Percentiles rank a stretch among this genome's conserved stretches.
phyloP scores from a whole-genome alignment of 2,113 vertebrate species.

The Haplochromis burtoni region DNA sequence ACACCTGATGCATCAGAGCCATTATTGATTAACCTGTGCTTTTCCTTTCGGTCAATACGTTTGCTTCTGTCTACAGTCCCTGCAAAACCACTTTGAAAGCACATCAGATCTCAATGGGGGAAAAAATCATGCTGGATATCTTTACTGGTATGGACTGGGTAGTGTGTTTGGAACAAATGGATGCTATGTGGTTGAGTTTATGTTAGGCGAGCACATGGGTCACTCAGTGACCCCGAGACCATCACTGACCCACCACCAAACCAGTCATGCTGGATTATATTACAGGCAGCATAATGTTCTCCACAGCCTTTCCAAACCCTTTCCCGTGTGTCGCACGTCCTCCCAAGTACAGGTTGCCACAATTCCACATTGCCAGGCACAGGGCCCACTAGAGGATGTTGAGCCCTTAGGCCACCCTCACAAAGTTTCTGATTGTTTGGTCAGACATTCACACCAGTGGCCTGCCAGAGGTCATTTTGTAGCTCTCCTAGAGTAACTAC shows the following conservation, averaged over 20 bases:
- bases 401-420: background rate
- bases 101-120: background rate
- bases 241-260: background rate
- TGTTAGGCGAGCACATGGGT: background rate
- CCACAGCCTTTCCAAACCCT: rapidly evolving
- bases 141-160: background rate
- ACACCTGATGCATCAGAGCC: background rate
- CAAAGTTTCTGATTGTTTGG: background rate
- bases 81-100: background rate
- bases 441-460: background rate
- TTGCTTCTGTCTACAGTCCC: background rate
- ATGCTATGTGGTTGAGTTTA: background rate
- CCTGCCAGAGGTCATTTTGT: background rate
- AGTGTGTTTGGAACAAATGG: background rate
- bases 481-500: background rate
- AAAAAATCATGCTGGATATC: rapidly evolving
- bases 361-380: background rate
- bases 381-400: background rate
- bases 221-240: background rate
- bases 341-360: background rate
- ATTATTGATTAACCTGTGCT: background rate
- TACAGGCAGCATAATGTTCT: background rate
- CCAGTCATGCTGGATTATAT: background rate
- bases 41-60: rapidly evolving
- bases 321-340: background rate